Evolutionary conservation across 2,888 invertebrate genomes (phyloP).

Genomic region (Embidobia sp.): DNA sequence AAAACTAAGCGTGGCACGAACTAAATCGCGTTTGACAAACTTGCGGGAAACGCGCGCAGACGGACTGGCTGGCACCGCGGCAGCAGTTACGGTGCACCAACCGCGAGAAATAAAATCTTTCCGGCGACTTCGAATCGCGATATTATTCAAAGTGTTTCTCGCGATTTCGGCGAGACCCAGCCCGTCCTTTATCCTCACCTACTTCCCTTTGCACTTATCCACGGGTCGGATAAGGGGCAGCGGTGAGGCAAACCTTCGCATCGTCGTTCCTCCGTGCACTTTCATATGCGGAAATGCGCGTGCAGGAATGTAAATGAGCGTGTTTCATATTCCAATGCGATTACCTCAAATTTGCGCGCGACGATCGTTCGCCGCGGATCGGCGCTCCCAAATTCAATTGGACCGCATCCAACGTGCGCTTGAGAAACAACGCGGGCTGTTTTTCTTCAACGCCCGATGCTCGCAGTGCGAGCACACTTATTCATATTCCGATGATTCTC

Average conservation of each 20-base stretch:
- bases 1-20: constrained; percentile 39
- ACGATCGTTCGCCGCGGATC: constrained; percentile 48
- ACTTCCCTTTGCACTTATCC: constrained; percentile 32
- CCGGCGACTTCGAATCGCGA: constrained; percentile 78
- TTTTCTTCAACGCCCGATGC: constrained; percentile 26
- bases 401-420: constrained; percentile 45
- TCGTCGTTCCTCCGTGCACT: constrained; percentile 25
- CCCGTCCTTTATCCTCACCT: constrained; percentile 30
- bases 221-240: neutral
- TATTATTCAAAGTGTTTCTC: constrained; percentile 80
- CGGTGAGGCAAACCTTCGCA: constrained; percentile 7
- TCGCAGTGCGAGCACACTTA: constrained; percentile 27
- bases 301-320: constrained; percentile 61
- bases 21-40: constrained; percentile 63
- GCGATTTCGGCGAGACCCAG: constrained; percentile 70
- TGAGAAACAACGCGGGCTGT: constrained; percentile 42
- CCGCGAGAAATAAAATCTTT: constrained; percentile 77
- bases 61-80: constrained; percentile 78
- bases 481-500: constrained; percentile 38
- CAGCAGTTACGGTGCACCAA: constrained; percentile 75
- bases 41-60: constrained; percentile 66
- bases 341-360: constrained; percentile 65
- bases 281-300: constrained; percentile 61
- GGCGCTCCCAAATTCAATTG: constrained; percentile 61
- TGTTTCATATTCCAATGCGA: constrained; percentile 64